Conservation (phyloP, 2,888 invertebrate genomes). For the Rotaria socialis region DNA sequence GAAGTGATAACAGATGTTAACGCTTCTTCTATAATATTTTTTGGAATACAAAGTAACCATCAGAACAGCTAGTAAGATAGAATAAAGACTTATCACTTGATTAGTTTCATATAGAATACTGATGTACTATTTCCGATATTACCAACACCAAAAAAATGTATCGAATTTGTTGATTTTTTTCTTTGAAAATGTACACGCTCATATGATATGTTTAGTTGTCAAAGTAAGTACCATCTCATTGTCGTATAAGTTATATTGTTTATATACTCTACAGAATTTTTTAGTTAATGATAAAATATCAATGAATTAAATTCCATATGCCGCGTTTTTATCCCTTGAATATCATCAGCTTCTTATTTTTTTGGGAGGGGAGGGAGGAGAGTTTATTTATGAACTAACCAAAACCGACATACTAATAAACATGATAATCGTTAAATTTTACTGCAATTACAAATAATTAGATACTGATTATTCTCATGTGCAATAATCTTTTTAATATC, state of each 20-base stretch:
- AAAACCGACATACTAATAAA: too few relatives aligned
- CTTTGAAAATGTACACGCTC: background rate
- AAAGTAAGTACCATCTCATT: background rate
- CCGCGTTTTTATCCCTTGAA: too few relatives aligned
- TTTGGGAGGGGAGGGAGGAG: too few relatives aligned
- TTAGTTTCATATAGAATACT: background rate
- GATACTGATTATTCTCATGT: background rate
- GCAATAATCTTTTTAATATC: background rate
- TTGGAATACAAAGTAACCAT: background rate
- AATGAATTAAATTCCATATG: too few relatives aligned
- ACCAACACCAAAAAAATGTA: background rate
- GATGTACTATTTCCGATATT: background rate
- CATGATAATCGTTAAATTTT: too few relatives aligned
- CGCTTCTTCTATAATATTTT: too few relatives aligned
- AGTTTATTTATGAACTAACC: too few relatives aligned
- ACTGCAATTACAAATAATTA: background rate
- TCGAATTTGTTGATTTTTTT: background rate
- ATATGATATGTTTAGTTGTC: background rate
- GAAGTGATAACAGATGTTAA: too few relatives aligned
- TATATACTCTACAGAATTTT: too few relatives aligned
- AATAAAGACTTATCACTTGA: background rate
- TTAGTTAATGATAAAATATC: too few relatives aligned
- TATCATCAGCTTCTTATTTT: too few relatives aligned
- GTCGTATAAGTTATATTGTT: background rate
- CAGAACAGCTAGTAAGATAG: background rate